Base-by-base conservation (phyloP, 2,888 invertebrate species). In the Notocelia uddmanniana region DNA sequence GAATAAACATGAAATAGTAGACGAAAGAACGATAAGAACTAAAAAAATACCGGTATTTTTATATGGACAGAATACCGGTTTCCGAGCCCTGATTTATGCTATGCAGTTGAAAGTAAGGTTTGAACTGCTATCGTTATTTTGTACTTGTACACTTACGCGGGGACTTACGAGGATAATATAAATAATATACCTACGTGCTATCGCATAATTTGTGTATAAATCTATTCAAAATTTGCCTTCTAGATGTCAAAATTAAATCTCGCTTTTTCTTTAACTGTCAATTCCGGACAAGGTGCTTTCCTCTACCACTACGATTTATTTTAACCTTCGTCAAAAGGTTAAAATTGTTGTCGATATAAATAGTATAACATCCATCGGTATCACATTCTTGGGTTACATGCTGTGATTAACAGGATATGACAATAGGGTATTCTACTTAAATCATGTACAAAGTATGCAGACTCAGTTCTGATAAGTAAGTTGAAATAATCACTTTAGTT, bases 361-460 rank as follows among this genome's bases (percentile, higher is more conserved):
- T n/a, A 15, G n/a, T 45, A 19, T 9, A 23, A 57, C 41, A 41
- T 59, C 6, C 59, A 19, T 59, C 60, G 60, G 60, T 60, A 45
- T 45, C 13, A 23, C 23, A 26, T 66, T 63, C 64, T 67, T 31
- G 45, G 45, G 26, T 67, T 37, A 45, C 45, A 45, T 45, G 19
- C 8, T 26, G 66, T 67, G 66, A 67, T 63, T 31, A 18, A 45
- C 66, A 55, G 31, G 41, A 62, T 34, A 72, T 72, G 72, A 72
- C 72, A 72, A 72, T 72, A 72, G 67, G 50, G 48, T 72, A 72
- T 60, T 71, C 8, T 62, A 71, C 59, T 71, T 71, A 68, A 70
- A 72, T 68, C 67, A 68, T 72, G 58, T 72, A 72, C 68, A 72
- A 72, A 62, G 60, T 72, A 60, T 68, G 67, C 72, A 62, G 67